Percentiles rank a stretch among this genome's conserved stretches.
Evolutionary conservation across 2,797 vertebrate genomes (phyloP).

Genomic region (Botia almorhae): DNA sequence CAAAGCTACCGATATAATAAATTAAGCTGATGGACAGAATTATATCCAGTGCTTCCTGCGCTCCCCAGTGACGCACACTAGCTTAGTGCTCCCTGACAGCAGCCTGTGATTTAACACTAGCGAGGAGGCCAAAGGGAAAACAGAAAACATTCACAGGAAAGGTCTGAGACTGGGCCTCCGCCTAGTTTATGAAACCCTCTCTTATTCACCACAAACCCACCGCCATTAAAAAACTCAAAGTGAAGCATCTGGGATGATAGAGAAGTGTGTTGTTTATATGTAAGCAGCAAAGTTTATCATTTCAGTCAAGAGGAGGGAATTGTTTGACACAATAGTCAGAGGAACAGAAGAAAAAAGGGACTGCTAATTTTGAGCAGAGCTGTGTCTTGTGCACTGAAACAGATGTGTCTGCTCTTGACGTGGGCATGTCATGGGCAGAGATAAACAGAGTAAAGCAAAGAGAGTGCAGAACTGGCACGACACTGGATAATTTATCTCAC

Average conservation of each 20-base stretch:
- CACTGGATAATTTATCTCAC: constrained; percentile 90
- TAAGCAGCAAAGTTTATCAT: constrained; percentile 73
- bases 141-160: constrained; percentile 79
- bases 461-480: constrained; percentile 74
- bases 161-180: constrained; percentile 75
- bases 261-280: constrained; percentile 76
- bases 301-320: constrained; percentile 65
- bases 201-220: constrained; percentile 79
- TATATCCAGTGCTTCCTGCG: too few relatives aligned
- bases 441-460: constrained; percentile 77
- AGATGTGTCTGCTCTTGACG: constrained; percentile 80
- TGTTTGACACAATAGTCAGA: constrained; percentile 79
- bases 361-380: constrained; percentile 74
- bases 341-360: constrained; percentile 60
- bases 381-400: constrained; percentile 73
- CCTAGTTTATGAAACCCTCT: constrained; percentile 78
- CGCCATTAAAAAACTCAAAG: constrained; percentile 73
- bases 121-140: constrained; percentile 65
- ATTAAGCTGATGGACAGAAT: constrained; percentile 99
- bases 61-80: too few relatives aligned
- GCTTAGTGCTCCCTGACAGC: too few relatives aligned
- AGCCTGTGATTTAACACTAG: too few relatives aligned
- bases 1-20: constrained; percentile 97
- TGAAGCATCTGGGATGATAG: constrained; percentile 74
- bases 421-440: constrained; percentile 71